phyloP scores from a whole-genome alignment of 2,888 invertebrate species.

The Nomada goodeniana region DNA sequence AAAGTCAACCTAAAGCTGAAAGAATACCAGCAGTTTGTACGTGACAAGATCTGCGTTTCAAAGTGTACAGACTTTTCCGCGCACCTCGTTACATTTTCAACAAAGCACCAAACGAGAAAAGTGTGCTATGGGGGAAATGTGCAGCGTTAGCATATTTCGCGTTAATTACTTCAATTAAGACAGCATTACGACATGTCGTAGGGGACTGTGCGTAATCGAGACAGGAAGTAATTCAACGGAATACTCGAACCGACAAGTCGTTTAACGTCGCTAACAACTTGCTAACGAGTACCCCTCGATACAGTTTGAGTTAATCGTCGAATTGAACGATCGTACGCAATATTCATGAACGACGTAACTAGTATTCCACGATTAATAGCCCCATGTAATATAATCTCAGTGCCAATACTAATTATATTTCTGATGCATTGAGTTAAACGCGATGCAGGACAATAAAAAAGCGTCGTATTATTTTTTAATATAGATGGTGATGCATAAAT shows the following conservation, averaged over 20 bases:
- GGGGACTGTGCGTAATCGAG: constrained; percentile 35
- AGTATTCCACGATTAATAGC: constrained; percentile 3
- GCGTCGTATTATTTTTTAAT: no score
- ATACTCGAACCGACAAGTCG: constrained; percentile 47
- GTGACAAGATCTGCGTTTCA: no score
- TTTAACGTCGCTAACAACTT: constrained; percentile 61
- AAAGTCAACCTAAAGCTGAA: no score
- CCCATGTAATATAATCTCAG: not conserved
- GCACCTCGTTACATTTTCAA: no score
- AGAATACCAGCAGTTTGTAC: no score
- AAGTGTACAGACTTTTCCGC: no score
- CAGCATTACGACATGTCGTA: not conserved
- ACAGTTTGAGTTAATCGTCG: constrained; percentile 53
- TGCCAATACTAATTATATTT: no score
- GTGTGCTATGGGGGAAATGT: not conserved
- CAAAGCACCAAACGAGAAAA: no score
- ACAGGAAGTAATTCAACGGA: constrained; percentile 50
- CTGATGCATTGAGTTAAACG: no score
- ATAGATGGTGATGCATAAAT: no score
- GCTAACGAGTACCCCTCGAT: constrained; percentile 55
- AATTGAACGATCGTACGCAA: constrained; percentile 33
- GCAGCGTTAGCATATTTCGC: not conserved
- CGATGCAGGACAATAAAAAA: no score
- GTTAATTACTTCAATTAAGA: constrained; percentile 56
- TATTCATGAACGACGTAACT: not conserved